Evolutionary conservation across 2,888 invertebrate species (phyloP), one percentile per base, ranked within the genome.

Genomic region (Drosophila kanekoi): DNA sequence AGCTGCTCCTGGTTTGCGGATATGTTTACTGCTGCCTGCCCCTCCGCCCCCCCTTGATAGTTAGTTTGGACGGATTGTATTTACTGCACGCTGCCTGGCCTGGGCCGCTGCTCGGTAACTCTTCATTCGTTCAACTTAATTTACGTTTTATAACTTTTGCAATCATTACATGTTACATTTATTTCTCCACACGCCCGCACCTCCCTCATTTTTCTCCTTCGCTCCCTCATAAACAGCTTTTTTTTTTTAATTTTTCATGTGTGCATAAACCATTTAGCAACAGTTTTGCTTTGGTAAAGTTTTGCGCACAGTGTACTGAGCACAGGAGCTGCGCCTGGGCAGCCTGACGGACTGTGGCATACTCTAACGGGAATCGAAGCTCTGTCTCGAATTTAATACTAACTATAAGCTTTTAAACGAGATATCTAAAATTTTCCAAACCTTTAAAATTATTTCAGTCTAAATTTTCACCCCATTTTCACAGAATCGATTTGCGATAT

Each of bases 101-200:
- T 35, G 48, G 38, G 40, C 28, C 33, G 47, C 49, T 45, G 14
- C 41, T 62, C 75, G 58, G 81, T 73, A 82, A 77, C 86, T 83
- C 86, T 86, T 74, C 83, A 83, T 81, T 83, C 81, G 69, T 83
- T 83, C 79, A 88, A 88, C 89, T 88, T 88, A 84, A 84, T 83
- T 83, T 86, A 88, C 88, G 86, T 80, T 83, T 88, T 88, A 77
- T 82, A 83, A 83, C 89, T 84, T 84, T 88, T 79, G 81, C 89
- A 84, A 84, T 88, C 81, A 86, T 84, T 84, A 84, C 89, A 88
- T 79, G 89, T 83, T 71, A 83, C 89, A 86, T 80, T 88, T 80
- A 78, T 81, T 81, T 79, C 71, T 38, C 23, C 5, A 14, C 10
- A 11, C 16, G 14, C 14, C 33, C 28, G 16, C 43, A 16, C 23